A percentile compares a stretch with the other conserved stretches of the same genome.
These are phyloP conservation scores for Cordilura impudica DNA, from an alignment of 2,888 invertebrate species.

Conservation along the genomic window DNA sequence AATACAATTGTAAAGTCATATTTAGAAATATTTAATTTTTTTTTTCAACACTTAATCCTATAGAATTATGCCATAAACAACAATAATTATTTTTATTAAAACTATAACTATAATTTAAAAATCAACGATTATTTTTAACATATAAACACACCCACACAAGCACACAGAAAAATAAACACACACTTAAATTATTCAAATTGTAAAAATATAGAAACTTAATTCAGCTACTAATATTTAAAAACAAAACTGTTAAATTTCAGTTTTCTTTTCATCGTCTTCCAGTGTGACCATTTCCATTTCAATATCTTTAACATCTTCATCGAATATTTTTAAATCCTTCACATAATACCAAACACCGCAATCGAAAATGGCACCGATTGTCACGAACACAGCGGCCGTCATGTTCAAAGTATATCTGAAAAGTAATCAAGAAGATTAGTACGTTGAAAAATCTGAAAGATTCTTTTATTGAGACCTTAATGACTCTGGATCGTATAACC, in stretches of 20 bases:
- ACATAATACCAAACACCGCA: slow-evolving; percentile 84
- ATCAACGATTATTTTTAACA: too few relatives aligned
- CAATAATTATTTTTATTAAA: neutral
- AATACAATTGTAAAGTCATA: too few relatives aligned
- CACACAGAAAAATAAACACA: too few relatives aligned
- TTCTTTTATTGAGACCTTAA: slow-evolving; percentile 76
- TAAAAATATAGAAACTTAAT: too few relatives aligned
- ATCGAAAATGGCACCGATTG: slow-evolving; percentile 83
- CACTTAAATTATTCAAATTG: too few relatives aligned
- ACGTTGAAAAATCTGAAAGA: neutral
- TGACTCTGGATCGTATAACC: slow-evolving; percentile 84
- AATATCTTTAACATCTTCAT: slow-evolving; percentile 80
- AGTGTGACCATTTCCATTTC: slow-evolving; percentile 75
- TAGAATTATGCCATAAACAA: neutral
- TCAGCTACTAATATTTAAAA: neutral
- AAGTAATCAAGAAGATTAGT: neutral
- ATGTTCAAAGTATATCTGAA: slow-evolving; percentile 82
- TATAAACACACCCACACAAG: too few relatives aligned
- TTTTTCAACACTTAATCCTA: too few relatives aligned
- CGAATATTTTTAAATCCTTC: slow-evolving; percentile 84
- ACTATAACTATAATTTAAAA: too few relatives aligned
- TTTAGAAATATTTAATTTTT: too few relatives aligned
- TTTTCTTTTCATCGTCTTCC: slow-evolving; percentile 76
- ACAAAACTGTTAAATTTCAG: slow-evolving; percentile 74
- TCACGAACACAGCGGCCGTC: slow-evolving; percentile 83